Conservation (phyloP, 2,888 invertebrate species). For the Watsonalla binaria region DNA sequence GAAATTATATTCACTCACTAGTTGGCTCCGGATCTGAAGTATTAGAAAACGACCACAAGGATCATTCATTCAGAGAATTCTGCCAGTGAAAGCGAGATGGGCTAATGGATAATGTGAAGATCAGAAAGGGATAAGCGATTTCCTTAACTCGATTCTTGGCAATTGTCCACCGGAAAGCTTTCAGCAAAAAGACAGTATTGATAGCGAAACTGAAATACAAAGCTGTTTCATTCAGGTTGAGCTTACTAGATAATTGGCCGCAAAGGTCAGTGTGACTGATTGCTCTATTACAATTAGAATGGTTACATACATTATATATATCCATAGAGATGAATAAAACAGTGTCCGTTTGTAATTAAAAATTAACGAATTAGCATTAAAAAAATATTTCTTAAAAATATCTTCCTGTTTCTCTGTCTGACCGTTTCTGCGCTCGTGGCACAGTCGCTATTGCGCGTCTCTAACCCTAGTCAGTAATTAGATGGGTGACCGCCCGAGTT, state of each 20-base stretch:
- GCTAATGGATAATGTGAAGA: constrained; percentile 24
- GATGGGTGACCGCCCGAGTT: too few relatives aligned
- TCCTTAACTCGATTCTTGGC: constrained; percentile 68
- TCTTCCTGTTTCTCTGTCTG: too few relatives aligned
- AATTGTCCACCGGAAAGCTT: constrained; percentile 76
- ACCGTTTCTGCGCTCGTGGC: too few relatives aligned
- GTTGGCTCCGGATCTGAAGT: constrained; percentile 59
- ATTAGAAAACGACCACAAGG: constrained; percentile 69
- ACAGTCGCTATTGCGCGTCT: too few relatives aligned
- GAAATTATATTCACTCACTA: constrained; percentile 68
- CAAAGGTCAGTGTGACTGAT: constrained; percentile 35
- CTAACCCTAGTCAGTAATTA: too few relatives aligned
- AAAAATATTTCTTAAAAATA: too few relatives aligned
- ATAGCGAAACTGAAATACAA: constrained; percentile 68
- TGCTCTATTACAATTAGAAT: constrained; percentile 17
- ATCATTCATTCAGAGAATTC: constrained; percentile 73
- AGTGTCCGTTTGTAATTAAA: too few relatives aligned
- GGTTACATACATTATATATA: not conserved
- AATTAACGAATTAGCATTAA: too few relatives aligned
- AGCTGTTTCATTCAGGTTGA: constrained; percentile 60
- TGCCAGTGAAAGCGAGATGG: constrained; percentile 39
- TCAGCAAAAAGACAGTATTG: constrained; percentile 63
- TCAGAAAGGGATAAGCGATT: constrained; percentile 34
- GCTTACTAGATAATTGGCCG: constrained; percentile 49
- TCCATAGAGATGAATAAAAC: too few relatives aligned